These are phyloP conservation scores for Harpagoxenus sublaevis DNA, from an alignment of 2,888 invertebrate genomes.

Conservation along the genomic window DNA sequence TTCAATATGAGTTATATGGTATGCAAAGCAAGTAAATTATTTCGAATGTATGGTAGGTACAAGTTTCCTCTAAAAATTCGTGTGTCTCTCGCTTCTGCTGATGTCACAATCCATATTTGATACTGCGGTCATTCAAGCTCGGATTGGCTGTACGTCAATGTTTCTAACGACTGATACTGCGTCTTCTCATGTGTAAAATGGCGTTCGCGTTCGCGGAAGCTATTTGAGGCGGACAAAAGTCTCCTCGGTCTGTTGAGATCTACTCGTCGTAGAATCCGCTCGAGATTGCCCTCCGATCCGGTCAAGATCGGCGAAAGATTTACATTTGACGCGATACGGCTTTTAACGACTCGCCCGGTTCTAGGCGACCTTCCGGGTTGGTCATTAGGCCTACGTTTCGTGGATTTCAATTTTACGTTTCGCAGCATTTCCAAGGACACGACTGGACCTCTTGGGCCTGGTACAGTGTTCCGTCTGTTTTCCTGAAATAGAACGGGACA, in stretches of 20 bases:
- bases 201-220: constrained; percentile 55
- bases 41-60: background rate
- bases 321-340: constrained; percentile 67
- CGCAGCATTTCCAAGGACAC: constrained; percentile 84
- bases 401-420: constrained; percentile 83
- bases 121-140: constrained; percentile 23
- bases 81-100: too few relatives aligned
- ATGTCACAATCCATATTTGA: background rate
- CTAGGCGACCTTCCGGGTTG: constrained; percentile 77
- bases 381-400: constrained; percentile 76
- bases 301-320: constrained; percentile 78
- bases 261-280: constrained; percentile 76
- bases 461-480: constrained; percentile 71
- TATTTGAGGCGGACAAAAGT: constrained; percentile 58
- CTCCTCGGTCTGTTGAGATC: constrained; percentile 71
- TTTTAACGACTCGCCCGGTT: constrained; percentile 74
- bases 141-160: constrained; percentile 63
- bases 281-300: constrained; percentile 74
- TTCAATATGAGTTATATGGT: background rate
- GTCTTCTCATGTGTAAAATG: constrained; percentile 68
- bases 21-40: background rate
- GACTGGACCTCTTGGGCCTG: constrained; percentile 77
- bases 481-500: constrained; percentile 72
- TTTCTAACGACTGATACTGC: constrained; percentile 55
- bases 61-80: background rate